Evolutionary conservation across 2,113 vertebrate genomes (phyloP).

Genomic region (Taxidea taxus): DNA sequence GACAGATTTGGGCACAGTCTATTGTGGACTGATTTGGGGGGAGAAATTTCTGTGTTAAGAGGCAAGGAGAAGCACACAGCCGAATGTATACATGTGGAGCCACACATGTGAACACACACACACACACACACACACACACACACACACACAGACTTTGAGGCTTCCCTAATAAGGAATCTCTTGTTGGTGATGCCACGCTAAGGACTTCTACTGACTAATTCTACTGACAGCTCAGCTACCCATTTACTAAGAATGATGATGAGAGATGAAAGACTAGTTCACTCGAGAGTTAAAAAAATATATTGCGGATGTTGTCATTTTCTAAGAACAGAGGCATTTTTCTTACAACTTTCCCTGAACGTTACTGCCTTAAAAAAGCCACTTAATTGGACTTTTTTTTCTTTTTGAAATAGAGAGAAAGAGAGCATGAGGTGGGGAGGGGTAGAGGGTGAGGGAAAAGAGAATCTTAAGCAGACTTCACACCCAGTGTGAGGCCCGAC

Average conservation of each 20-base stretch:
- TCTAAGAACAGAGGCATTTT: background rate
- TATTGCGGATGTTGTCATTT: background rate
- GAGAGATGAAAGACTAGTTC: background rate
- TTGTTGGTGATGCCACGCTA: background rate
- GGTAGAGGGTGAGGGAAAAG: background rate
- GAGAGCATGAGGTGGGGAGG: background rate
- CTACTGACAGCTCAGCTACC: background rate
- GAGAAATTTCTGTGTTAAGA: background rate
- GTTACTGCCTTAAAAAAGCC: background rate
- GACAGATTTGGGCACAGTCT: background rate
- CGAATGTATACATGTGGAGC: accelerated
- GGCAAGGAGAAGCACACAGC: background rate
- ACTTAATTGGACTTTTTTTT: background rate
- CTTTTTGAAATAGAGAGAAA: background rate
- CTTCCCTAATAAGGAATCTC: background rate
- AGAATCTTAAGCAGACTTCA: background rate
- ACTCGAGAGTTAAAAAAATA: background rate
- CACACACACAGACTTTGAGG: background rate
- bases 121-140: background rate
- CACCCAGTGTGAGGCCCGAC: background rate
- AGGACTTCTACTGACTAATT: background rate
- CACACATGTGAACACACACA: accelerated
- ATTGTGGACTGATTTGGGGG: background rate
- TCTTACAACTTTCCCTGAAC: conserved; percentile 1
- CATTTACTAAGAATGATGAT: background rate